Evolutionary conservation across 2,113 vertebrate species (phyloP).

Genomic region (Copsychus sechellarum): DNA sequence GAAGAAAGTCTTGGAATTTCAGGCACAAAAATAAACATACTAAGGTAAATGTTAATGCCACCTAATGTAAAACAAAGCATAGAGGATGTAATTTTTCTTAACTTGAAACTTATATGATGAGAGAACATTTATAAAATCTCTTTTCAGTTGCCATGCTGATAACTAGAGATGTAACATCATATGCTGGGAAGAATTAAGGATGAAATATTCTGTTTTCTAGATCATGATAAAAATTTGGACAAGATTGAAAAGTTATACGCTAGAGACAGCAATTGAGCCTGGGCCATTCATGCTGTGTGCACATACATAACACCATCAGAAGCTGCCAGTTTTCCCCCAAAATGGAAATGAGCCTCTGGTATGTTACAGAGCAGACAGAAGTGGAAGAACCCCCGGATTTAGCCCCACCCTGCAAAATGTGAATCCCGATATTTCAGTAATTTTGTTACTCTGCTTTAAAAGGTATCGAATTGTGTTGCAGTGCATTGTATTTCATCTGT

Average conservation of each 20-base stretch:
- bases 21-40: background rate
- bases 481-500: background rate
- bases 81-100: background rate
- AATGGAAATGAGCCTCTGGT: background rate
- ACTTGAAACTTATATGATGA: background rate
- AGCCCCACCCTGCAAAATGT: background rate
- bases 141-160: conserved; percentile 12
- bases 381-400: background rate
- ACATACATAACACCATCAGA: background rate
- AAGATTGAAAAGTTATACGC: conserved; percentile 15
- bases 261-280: background rate
- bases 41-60: background rate
- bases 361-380: background rate
- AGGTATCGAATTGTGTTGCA: background rate
- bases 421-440: background rate
- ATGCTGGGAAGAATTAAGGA: conserved; percentile 21
- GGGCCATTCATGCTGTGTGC: background rate
- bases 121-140: background rate
- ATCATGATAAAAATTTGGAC: conserved; percentile 57
- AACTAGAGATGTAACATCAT: background rate
- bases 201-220: conserved; percentile 9
- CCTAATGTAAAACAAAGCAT: background rate
- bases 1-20: background rate
- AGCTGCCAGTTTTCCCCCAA: background rate
- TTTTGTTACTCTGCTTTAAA: background rate